phyloP scores from a whole-genome alignment of 2,888 invertebrate genomes.

The Sturmia bella region DNA sequence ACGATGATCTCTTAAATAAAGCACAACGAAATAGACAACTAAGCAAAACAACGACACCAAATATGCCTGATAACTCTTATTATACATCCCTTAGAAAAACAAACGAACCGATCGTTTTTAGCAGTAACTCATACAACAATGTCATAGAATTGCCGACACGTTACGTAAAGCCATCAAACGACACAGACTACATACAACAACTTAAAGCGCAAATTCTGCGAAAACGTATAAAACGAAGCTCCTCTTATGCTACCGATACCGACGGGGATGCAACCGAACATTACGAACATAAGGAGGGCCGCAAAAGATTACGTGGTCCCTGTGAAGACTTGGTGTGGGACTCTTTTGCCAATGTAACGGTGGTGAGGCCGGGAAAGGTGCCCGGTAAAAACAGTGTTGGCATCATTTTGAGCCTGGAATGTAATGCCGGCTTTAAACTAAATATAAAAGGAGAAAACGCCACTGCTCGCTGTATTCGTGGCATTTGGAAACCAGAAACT shows the following conservation, averaged over 20 bases:
- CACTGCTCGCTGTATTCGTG: constrained; percentile 91
- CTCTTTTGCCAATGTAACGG: constrained; percentile 83
- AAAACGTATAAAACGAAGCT: constrained; percentile 74
- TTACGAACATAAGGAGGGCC: constrained; percentile 72
- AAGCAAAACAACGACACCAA: constrained; percentile 73
- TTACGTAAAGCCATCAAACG: constrained; percentile 56
- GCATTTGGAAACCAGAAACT: constrained; percentile 91
- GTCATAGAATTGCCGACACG: constrained; percentile 48
- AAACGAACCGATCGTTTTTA: constrained; percentile 54
- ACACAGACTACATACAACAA: constrained; percentile 75
- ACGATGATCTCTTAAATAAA: constrained; percentile 69
- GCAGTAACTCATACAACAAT: constrained; percentile 65
- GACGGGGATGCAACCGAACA: constrained; percentile 74
- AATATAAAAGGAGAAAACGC: constrained; percentile 88
- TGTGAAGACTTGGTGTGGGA: constrained; percentile 84
- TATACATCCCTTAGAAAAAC: constrained; percentile 59
- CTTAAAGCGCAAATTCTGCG: constrained; percentile 79
- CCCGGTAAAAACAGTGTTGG: constrained; percentile 89
- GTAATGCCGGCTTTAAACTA: constrained; percentile 89
- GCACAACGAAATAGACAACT: constrained; percentile 20
- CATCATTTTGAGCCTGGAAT: constrained; percentile 88
- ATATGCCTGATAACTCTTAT: constrained; percentile 74
- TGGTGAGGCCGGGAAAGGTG: constrained; percentile 87
- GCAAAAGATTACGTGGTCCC: constrained; percentile 83
- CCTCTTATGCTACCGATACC: constrained; percentile 42